phyloP scores from a whole-genome alignment of 2,797 vertebrate species.

The Bradypodion pumilum region DNA sequence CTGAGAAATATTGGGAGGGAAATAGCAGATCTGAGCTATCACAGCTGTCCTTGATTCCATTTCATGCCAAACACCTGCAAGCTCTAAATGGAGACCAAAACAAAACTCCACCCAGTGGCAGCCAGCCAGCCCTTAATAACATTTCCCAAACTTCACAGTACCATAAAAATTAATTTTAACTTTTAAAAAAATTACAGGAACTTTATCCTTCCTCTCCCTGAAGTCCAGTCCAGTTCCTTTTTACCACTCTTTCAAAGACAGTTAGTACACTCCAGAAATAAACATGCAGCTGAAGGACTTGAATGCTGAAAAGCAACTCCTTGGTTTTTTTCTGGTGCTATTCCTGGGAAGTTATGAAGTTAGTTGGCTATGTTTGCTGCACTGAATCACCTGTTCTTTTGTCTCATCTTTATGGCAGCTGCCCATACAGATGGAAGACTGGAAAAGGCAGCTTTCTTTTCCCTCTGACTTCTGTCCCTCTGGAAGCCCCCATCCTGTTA shows the following conservation, averaged over 20 bases:
- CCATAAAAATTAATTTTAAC: conserved; percentile 79
- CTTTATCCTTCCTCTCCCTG: conserved; percentile 76
- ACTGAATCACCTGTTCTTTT: conserved; percentile 61
- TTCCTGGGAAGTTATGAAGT: conserved; percentile 66
- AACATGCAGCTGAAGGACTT: conserved; percentile 56
- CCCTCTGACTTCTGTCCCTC: not conserved
- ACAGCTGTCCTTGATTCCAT: conserved; percentile 79
- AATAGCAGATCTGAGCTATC: conserved; percentile 79
- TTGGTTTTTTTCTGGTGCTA: conserved; percentile 68
- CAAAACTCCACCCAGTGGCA: conserved; percentile 82
- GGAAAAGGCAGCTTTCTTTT: not conserved
- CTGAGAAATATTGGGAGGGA: conserved; percentile 80
- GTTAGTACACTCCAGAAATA: conserved; percentile 66
- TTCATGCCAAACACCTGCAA: conserved; percentile 85
- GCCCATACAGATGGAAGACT: conserved; percentile 23
- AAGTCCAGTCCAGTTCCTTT: conserved; percentile 71
- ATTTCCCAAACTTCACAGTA: conserved; percentile 77
- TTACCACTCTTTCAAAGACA: conserved; percentile 67
- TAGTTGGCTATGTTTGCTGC: conserved; percentile 65
- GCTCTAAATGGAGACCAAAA: conserved; percentile 83
- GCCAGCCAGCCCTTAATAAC: conserved; percentile 76
- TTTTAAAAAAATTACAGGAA: conserved; percentile 69
- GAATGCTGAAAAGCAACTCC: conserved; percentile 63
- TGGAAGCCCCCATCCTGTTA: not conserved
- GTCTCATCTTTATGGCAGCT: conserved; percentile 38